Percentiles rank a stretch among this genome's conserved stretches.
These are phyloP conservation scores for Micronycteris hirsuta DNA, from an alignment of 2,113 vertebrate species.

Conservation along the genomic window DNA sequence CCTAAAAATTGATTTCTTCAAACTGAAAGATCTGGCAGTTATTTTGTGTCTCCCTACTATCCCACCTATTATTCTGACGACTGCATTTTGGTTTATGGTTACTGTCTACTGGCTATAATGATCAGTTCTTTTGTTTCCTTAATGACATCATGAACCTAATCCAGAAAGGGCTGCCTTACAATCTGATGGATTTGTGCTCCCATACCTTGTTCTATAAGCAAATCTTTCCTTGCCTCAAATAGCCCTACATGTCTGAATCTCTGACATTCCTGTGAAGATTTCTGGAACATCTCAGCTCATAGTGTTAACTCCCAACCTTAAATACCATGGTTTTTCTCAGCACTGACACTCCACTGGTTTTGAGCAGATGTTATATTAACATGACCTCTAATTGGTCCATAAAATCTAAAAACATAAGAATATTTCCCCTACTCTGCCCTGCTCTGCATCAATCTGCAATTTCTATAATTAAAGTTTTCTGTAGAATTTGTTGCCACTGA, in stretches of 20 bases:
- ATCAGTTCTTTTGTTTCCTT: not conserved
- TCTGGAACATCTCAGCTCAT: not conserved
- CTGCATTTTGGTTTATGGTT: conserved; percentile 40
- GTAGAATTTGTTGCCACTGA: not conserved
- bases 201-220: not conserved
- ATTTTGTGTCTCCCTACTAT: conserved; percentile 9
- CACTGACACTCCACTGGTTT: not conserved
- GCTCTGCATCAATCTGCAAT: not conserved
- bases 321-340: not conserved
- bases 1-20: conserved; percentile 32
- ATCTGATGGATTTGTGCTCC: not conserved
- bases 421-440: not conserved
- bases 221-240: not conserved
- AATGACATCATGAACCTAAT: not conserved
- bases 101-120: not conserved
- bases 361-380: not conserved
- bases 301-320: not conserved
- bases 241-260: not conserved
- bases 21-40: conserved; percentile 25
- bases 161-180: not conserved
- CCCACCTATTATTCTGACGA: conserved; percentile 14
- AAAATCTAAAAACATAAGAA: not conserved
- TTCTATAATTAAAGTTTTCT: not conserved
- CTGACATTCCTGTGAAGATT: not conserved
- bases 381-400: not conserved